Base-by-base conservation (phyloP, 37 sponge, comb jelly and placozoan genomes). In the Axinella damicornis region DNA sequence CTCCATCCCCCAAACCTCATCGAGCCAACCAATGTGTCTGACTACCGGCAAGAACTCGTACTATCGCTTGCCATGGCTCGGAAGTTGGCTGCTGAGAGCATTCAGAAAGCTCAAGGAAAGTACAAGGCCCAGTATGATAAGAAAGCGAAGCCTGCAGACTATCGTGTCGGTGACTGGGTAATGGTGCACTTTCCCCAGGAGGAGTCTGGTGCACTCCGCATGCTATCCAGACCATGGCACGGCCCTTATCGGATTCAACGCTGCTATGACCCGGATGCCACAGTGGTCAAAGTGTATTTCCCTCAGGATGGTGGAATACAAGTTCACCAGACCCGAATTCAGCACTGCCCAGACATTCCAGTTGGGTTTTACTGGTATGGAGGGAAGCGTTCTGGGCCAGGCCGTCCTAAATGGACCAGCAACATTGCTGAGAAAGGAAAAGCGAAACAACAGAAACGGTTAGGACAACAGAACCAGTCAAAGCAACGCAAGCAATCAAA, bases 341-440 rank as follows among this genome's bases (percentile, higher is more conserved):
- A 83, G 65, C 69, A 33, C 21, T 88, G 83, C 38, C 89, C 83
- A 5, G 69, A 59, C 14, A 68, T 83, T 63, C 83, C 83, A 14
- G 83, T 70, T 53, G 83, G 89, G 11, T 82, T 57, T 57, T 88
- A 74, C 71, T 88, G 89, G 89, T 88, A 88, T 54, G 78, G 78
- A 32, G 62, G 58, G 24, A 46, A 28, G 59, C 72, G 27, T 22
- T 34, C 21, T 16, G 73, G 62, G 14, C 28, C 53, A 9, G 62
- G 72, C 22, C 72, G 33, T 15, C 83, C 83, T 12, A 21, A 28
- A 6, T 70, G 71, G 71, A 40, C 35, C 20, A 6, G n/a, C n/a
- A n/a, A n/a, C n/a, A n/a, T n/a, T n/a, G n/a, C n/a, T n/a, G n/a
- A n/a, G n/a, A n/a, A n/a, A n/a, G n/a, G n/a, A n/a, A n/a, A n/a